Conservation (phyloP, 2,797 vertebrate genomes). For the Lutra lutra region DNA sequence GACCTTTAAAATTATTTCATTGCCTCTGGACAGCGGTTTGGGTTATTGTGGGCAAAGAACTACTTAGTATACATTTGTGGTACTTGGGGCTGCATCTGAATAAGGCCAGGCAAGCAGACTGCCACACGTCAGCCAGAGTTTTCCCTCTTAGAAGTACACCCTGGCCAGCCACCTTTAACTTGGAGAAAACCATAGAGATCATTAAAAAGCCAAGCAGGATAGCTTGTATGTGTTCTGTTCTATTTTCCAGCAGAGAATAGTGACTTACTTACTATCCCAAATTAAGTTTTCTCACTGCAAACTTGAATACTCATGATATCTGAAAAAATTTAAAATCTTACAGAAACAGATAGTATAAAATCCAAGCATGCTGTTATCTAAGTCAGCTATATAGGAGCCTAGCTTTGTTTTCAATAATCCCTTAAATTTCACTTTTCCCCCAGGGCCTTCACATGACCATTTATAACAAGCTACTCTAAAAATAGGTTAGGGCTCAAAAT, state of each 20-base stretch:
- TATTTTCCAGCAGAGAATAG: background rate
- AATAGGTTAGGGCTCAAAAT: background rate
- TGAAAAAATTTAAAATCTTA: background rate
- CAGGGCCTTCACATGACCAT: background rate
- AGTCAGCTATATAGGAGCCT: background rate
- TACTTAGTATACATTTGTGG: background rate
- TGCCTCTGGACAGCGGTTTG: background rate
- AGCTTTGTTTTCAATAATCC: background rate
- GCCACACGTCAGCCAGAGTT: background rate
- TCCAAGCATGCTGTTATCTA: background rate
- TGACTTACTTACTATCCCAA: background rate
- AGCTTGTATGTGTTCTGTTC: background rate
- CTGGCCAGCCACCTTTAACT: background rate
- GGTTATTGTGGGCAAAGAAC: background rate
- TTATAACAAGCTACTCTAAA: background rate
- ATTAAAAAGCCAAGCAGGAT: background rate
- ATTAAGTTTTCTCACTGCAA: background rate
- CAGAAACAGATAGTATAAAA: background rate
- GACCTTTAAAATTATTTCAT: conserved; percentile 64
- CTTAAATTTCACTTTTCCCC: background rate
- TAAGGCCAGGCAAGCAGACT: background rate
- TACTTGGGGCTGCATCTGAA: background rate
- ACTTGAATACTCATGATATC: background rate
- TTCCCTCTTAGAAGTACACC: too few species aligned
- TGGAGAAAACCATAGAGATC: background rate